Evolutionary conservation across 2,113 vertebrate species (phyloP).

Genomic region (Pelodiscus sinensis): DNA sequence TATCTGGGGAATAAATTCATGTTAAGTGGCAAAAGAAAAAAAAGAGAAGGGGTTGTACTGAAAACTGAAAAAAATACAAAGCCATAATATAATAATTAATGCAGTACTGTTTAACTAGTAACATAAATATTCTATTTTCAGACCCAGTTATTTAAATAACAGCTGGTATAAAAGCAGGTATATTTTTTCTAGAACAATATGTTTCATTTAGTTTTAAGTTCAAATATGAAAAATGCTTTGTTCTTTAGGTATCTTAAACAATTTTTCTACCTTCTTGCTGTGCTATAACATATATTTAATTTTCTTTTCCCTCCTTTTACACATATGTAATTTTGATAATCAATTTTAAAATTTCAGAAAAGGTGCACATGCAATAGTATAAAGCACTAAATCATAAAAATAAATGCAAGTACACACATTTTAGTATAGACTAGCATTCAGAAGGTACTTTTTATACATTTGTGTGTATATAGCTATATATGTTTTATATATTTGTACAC

Average conservation of each 20-base stretch:
- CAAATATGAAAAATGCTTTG: not conserved
- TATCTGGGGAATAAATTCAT: not conserved
- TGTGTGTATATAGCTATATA: not conserved
- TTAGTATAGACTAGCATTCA: not conserved
- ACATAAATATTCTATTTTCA: not conserved
- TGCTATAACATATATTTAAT: slow-evolving; percentile 41
- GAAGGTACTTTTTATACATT: not conserved
- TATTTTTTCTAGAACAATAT: not conserved
- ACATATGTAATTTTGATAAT: slow-evolving; percentile 28
- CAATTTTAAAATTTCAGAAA: slow-evolving; percentile 28
- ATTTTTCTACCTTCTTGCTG: slow-evolving; percentile 53
- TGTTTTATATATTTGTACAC: not conserved
- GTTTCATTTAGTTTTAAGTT: not conserved
- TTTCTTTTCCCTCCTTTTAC: not conserved
- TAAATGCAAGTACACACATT: not conserved
- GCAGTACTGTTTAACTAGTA: not conserved
- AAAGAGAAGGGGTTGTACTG: not conserved
- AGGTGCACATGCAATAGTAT: slow-evolving; percentile 15
- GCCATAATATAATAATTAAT: not conserved
- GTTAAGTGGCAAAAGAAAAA: not conserved
- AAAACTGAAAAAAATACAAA: not conserved
- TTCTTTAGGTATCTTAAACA: not conserved
- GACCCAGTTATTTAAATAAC: not conserved
- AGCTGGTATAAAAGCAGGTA: not conserved
- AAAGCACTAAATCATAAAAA: slow-evolving; percentile 5